Evolutionary conservation across 2,797 vertebrate species (phyloP), one percentile per base, ranked within the genome.

Genomic region (Sebastes umbrosus): DNA sequence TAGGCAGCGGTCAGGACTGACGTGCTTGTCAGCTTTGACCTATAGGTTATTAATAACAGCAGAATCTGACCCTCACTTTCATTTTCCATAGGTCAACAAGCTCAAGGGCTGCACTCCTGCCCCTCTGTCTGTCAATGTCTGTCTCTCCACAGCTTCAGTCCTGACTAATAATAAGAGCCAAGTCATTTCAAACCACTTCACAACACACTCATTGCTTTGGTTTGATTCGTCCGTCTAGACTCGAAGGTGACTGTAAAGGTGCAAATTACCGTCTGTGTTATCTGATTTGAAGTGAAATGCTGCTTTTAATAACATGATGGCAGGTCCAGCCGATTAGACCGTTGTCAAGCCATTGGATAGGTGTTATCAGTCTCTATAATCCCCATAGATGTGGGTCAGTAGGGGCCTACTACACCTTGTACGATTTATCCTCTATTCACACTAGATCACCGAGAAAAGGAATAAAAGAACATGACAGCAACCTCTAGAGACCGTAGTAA

Each of bases 11-110:
- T 73, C 72, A 80, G 24, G 31, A 24, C 65, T 77, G 64, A 62
- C 67, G 27, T 22, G 62, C 78, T 77, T 59, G 46, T 65, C 86
- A 74, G 24, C 54, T 75, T 68, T 86, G 82, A 90, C 79, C 79
- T 78, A 65, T 59, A 79, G 60, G 75, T 84, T 83, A 86, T 80
- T 84, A 86, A 87, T 80, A 84, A 79, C 86, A 79, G 57, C 27
- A 77, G 29, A 83, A 79, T n/a, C 46, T 57, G 68, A 22, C 60
- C 39, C 29, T 76, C 27, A 13, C 74, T 84, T 86, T 91, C 59
- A 79, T 77, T 82, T 80, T 67, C 69, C 43, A 29, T 54, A 69
- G 75, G 86, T 87, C 79, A 90, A 76, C 82, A 76, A 84, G 66
- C 82, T 84, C 73, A n/a, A 69, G 59, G 63, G 84, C 75, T 70